phyloP scores from a whole-genome alignment of 2,113 vertebrate species.

The Gymnogyps californianus region DNA sequence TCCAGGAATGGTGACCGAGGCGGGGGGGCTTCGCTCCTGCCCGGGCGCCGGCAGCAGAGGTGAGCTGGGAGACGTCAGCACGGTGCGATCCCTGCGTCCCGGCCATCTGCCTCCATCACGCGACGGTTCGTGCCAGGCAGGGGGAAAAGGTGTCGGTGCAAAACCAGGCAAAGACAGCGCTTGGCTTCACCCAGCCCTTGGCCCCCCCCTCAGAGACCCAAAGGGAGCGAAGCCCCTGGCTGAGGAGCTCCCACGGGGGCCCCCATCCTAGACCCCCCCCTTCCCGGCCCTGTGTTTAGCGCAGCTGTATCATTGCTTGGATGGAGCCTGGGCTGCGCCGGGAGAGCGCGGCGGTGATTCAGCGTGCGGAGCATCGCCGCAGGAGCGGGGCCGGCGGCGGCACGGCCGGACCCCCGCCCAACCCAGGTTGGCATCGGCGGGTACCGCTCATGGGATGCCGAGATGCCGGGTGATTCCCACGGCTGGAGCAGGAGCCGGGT shows the following conservation, averaged over 20 bases:
- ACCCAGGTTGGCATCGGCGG: rapidly evolving
- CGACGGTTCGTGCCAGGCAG: rapidly evolving
- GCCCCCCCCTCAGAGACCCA: rapidly evolving
- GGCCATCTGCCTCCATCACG: not conserved
- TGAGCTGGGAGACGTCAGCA: rapidly evolving
- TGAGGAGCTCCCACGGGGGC: not conserved
- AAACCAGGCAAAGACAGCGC: not conserved
- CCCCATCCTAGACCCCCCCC: not conserved
- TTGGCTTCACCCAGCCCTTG: not conserved
- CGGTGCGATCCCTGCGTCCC: rapidly evolving
- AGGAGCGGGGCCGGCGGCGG: rapidly evolving
- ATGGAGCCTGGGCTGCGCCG: not conserved
- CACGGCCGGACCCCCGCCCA: rapidly evolving
- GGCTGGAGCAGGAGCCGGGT: not conserved
- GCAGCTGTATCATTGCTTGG: not conserved
- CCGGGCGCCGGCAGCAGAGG: not conserved
- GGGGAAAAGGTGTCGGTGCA: not conserved
- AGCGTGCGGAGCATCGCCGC: rapidly evolving
- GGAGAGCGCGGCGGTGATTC: not conserved
- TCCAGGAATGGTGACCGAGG: rapidly evolving
- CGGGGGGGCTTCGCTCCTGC: not conserved
- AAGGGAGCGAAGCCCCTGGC: not conserved
- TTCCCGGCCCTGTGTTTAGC: rapidly evolving
- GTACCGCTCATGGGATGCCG: rapidly evolving
- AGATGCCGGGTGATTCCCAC: rapidly evolving